These are phyloP conservation scores for Eupithecia vulgata DNA, from an alignment of 2,888 invertebrate genomes.

Conservation along the genomic window DNA sequence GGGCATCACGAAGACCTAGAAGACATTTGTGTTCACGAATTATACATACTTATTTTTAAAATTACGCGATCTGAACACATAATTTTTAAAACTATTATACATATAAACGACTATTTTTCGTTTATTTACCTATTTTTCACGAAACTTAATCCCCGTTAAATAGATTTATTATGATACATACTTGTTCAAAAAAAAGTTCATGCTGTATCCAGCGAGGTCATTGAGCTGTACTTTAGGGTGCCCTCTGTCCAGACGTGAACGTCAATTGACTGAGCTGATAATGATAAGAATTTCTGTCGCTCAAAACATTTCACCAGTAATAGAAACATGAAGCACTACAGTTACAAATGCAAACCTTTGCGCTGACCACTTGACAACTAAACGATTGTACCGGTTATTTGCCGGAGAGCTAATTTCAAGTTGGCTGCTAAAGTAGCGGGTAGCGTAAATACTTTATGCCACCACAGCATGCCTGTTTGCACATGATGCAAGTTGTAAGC, in stretches of 20 bases:
- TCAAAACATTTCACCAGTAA: not conserved
- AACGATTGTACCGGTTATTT: slow-evolving; percentile 13
- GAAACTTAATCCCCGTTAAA: too few species aligned
- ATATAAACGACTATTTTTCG: too few species aligned
- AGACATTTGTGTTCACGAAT: too few species aligned
- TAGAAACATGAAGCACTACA: not conserved
- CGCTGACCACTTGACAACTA: slow-evolving; percentile 16
- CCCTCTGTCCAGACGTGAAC: not conserved
- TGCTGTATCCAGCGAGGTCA: too few species aligned
- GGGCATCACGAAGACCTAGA: too few species aligned
- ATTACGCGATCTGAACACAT: too few species aligned
- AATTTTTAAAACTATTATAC: too few species aligned
- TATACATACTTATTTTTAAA: too few species aligned
- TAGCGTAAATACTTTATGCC: slow-evolving; percentile 64
- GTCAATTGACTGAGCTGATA: not conserved
- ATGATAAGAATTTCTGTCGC: not conserved
- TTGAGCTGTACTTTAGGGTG: not conserved
- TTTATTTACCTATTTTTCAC: too few species aligned
- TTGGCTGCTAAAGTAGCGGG: slow-evolving; percentile 60
- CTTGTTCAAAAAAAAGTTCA: too few species aligned
- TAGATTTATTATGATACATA: too few species aligned
- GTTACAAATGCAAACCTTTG: not conserved
- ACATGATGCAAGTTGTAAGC: slow-evolving; percentile 23
- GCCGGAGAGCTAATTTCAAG: slow-evolving; percentile 62
- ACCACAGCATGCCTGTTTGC: slow-evolving; percentile 49